These are phyloP conservation scores for Ptilodon capucinus DNA, from an alignment of 2,888 invertebrate genomes.

Conservation along the genomic window DNA sequence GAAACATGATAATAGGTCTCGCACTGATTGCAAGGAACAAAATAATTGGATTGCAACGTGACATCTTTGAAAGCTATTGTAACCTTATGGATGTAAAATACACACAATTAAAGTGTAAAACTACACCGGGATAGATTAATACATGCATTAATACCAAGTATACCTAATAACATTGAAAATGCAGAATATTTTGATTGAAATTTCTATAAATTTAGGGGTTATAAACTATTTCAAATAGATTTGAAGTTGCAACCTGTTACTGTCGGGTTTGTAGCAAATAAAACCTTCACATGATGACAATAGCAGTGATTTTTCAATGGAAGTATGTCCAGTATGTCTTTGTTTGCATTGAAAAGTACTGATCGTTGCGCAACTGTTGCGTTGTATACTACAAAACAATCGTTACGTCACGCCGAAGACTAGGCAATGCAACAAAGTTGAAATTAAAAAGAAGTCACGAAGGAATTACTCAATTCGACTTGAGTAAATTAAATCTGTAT, in stretches of 20 bases:
- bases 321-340: conserved; percentile 1
- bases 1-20: conserved; percentile 37
- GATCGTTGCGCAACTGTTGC: conserved; percentile 20
- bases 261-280: too few relatives aligned
- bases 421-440: conserved; percentile 6
- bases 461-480: conserved; percentile 16
- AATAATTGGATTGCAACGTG: conserved; percentile 29
- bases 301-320: too few relatives aligned
- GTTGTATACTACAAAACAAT: conserved; percentile 9
- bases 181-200: too few relatives aligned
- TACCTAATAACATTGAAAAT: too few relatives aligned
- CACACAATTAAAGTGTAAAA: not conserved
- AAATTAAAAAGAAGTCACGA: conserved; percentile 24
- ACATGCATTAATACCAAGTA: too few relatives aligned
- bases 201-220: too few relatives aligned
- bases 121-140: too few relatives aligned
- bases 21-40: conserved; percentile 44
- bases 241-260: too few relatives aligned
- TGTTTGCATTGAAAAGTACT: conserved; percentile 2
- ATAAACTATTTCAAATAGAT: too few relatives aligned
- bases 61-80: conserved; percentile 22
- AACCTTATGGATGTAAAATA: conserved; percentile 5
- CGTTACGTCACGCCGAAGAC: conserved; percentile 16
- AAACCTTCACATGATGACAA: too few relatives aligned
- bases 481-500: conserved; percentile 5